These are phyloP conservation scores for Myotis yumanensis DNA, from an alignment of 2,113 vertebrate genomes.

Conservation along the genomic window DNA sequence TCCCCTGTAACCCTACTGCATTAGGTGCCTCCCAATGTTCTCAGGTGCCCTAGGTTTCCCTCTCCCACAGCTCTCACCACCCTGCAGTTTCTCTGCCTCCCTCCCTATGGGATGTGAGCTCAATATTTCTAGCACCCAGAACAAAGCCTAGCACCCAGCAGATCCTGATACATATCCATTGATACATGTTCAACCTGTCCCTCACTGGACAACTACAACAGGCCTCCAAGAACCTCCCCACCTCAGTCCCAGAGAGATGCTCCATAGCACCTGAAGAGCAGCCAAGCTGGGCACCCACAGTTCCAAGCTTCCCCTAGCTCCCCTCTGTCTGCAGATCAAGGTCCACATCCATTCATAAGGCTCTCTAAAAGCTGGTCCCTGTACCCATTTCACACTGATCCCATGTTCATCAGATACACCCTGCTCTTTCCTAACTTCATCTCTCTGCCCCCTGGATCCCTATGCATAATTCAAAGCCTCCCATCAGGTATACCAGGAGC, in stretches of 20 bases:
- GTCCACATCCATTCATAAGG: neutral
- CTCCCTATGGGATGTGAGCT: neutral
- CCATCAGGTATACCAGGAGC: neutral
- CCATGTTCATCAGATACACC: neutral
- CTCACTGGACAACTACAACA: neutral
- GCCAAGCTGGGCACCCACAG: neutral
- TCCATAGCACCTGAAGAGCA: neutral
- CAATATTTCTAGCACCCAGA: neutral
- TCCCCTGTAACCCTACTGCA: neutral
- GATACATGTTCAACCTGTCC: neutral
- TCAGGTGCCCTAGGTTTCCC: neutral
- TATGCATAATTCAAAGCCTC: conserved; percentile 36
- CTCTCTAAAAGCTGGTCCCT: neutral
- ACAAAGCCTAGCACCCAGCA: neutral
- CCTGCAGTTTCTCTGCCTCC: neutral
- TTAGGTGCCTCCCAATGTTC: neutral
- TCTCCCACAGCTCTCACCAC: neutral
- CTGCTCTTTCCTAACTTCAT: neutral
- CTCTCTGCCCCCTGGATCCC: neutral
- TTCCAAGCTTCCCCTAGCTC: neutral
- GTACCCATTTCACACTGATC: neutral
- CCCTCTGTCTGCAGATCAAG: neutral
- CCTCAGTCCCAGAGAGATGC: neutral
- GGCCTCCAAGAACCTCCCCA: neutral
- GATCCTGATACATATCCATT: neutral